phyloP scores from a whole-genome alignment of 2,113 vertebrate species.

The Tonatia bakeri region DNA sequence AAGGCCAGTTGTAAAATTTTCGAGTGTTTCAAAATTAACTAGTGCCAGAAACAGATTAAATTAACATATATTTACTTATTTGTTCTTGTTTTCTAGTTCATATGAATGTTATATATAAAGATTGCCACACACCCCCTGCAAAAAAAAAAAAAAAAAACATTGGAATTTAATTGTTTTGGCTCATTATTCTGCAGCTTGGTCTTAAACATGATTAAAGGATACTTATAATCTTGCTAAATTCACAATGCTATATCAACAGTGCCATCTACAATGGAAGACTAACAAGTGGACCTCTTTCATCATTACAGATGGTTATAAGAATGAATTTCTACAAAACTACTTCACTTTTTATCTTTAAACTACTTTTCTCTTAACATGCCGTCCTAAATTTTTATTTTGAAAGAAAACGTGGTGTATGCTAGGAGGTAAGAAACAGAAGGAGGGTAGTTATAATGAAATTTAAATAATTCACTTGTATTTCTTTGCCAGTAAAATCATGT shows the following conservation, averaged over 20 bases:
- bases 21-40: background rate
- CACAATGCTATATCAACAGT: background rate
- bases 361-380: conserved; percentile 49
- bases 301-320: conserved; percentile 8
- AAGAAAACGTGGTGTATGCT: conserved; percentile 62
- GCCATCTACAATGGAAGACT: background rate
- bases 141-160: background rate
- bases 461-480: conserved; percentile 70
- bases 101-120: background rate
- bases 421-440: conserved; percentile 72
- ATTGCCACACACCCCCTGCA: fast-evolving
- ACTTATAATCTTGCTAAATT: background rate
- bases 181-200: conserved; percentile 5
- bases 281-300: conserved; percentile 11
- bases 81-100: conserved; percentile 18
- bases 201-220: conserved; percentile 42
- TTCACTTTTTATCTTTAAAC: conserved; percentile 51
- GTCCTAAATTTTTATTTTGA: conserved; percentile 68
- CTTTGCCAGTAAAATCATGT: conserved; percentile 73
- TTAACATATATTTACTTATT: background rate
- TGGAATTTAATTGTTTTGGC: background rate
- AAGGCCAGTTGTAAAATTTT: conserved; percentile 4
- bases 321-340: conserved; percentile 43
- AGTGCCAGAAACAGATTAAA: background rate
- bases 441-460: conserved; percentile 76